Percentiles rank a stretch among this genome's conserved stretches.
Evolutionary conservation across 2,888 invertebrate genomes (phyloP).

Genomic region (Teinopalpus imperialis): DNA sequence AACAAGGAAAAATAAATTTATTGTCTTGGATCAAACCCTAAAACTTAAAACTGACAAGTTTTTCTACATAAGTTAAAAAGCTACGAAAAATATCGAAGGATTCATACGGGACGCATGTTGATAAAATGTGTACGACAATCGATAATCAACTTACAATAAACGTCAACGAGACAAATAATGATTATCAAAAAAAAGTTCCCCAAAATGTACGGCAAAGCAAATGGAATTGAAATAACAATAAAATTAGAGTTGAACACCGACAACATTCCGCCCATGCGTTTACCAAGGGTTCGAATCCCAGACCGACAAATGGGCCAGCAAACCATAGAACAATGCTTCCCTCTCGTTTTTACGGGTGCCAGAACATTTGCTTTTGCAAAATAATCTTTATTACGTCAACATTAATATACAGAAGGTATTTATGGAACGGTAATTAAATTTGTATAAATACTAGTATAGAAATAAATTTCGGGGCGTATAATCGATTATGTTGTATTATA

Average conservation of each 20-base stretch:
- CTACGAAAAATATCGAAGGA: too few relatives aligned
- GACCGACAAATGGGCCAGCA: conserved; percentile 58
- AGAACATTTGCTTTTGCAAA: conserved; percentile 4
- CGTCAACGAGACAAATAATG: conserved; percentile 47
- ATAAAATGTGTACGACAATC: too few relatives aligned
- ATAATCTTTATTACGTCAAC: not conserved
- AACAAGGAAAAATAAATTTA: too few relatives aligned
- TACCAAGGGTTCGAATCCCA: conserved; percentile 41
- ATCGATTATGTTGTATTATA: conserved; percentile 69
- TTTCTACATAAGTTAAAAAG: too few relatives aligned
- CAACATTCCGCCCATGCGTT: conserved; percentile 64
- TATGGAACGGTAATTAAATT: conserved; percentile 12
- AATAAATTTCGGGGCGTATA: conserved; percentile 63
- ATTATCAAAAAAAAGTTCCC: conserved; percentile 47
- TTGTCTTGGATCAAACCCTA: too few relatives aligned
- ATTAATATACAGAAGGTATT: not conserved
- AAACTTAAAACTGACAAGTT: too few relatives aligned
- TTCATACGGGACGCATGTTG: too few relatives aligned
- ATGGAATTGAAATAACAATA: conserved; percentile 64
- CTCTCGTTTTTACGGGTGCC: conserved; percentile 23
- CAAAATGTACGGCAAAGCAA: conserved; percentile 40
- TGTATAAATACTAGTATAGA: conserved; percentile 36
- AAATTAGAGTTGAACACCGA: conserved; percentile 56
- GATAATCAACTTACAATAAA: conserved; percentile 43
- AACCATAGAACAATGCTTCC: conserved; percentile 43